A percentile compares a stretch with the other conserved stretches of the same genome.
These are phyloP conservation scores for Rhynchotus rufescens DNA, from an alignment of 2,797 vertebrate genomes.

Conservation along the genomic window DNA sequence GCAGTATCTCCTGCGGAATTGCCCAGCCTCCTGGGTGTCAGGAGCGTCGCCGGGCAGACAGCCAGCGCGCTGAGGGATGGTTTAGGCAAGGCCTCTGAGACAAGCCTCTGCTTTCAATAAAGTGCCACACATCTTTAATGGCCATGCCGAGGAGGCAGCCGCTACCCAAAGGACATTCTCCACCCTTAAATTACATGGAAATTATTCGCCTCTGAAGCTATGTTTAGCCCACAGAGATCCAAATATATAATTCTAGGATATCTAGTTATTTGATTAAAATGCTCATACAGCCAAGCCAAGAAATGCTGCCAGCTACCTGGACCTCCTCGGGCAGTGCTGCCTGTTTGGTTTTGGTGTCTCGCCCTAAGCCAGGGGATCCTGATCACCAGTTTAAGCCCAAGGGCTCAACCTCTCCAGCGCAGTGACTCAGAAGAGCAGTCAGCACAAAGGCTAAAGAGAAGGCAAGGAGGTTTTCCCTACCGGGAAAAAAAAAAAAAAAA, in stretches of 20 bases:
- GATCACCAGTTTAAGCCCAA: background rate
- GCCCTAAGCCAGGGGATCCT: background rate
- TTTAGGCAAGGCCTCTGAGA: conserved; percentile 52
- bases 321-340: conserved; percentile 1
- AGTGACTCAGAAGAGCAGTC: background rate
- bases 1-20: background rate
- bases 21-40: conserved; percentile 6
- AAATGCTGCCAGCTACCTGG: conserved; percentile 30
- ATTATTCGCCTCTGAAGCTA: conserved; percentile 73
- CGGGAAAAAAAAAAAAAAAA: too few species aligned
- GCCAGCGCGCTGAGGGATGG: conserved; percentile 15
- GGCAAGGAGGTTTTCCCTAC: background rate
- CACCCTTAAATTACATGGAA: conserved; percentile 74
- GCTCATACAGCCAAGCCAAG: conserved; percentile 62
- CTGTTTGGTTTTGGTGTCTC: conserved; percentile 46
- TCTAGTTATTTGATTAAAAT: conserved; percentile 74
- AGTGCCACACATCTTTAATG: conserved; percentile 70
- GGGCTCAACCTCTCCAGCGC: background rate
- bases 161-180: conserved; percentile 67
- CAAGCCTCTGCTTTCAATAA: conserved; percentile 69
- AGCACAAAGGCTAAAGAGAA: background rate
- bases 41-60: conserved; percentile 16
- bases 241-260: conserved; percentile 73
- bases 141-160: conserved; percentile 60
- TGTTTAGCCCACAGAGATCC: conserved; percentile 73